Conservation (phyloP, 2,797 vertebrate genomes). For the Champsocephalus esox region DNA sequence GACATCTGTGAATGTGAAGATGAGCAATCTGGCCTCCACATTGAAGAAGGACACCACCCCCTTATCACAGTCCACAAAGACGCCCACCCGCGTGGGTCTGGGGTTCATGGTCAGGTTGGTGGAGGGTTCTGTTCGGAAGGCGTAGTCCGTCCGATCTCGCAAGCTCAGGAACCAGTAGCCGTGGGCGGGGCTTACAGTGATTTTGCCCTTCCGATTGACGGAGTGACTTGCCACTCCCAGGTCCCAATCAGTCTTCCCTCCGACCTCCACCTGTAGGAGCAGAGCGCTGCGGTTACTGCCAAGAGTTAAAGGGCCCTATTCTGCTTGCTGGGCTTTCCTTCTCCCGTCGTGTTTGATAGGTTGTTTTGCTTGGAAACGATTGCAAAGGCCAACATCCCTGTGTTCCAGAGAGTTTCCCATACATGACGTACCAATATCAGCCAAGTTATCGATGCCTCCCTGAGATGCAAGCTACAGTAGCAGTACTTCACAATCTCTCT, state of each 20-base stretch:
- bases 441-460: too few relatives aligned
- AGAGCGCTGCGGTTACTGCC: neutral
- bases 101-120: conserved; percentile 61
- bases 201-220: conserved; percentile 82
- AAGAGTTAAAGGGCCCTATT: neutral
- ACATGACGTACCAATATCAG: too few relatives aligned
- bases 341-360: too few relatives aligned
- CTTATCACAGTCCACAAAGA: conserved; percentile 85
- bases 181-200: conserved; percentile 78
- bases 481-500: too few relatives aligned
- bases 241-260: conserved; percentile 85
- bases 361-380: too few relatives aligned
- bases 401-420: too few relatives aligned
- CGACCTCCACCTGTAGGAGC: conserved; percentile 78
- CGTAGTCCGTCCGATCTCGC: conserved; percentile 73
- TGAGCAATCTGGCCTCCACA: conserved; percentile 75
- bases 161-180: conserved; percentile 87
- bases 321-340: too few relatives aligned
- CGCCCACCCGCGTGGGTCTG: conserved; percentile 72
- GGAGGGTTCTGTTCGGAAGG: conserved; percentile 79
- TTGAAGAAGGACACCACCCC: conserved; percentile 86
- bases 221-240: conserved; percentile 79
- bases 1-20: conserved; percentile 77
- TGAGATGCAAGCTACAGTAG: too few relatives aligned
- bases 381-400: too few relatives aligned